Conservation (phyloP, 2,113 vertebrate genomes). For the Alexandromys fortis region DNA sequence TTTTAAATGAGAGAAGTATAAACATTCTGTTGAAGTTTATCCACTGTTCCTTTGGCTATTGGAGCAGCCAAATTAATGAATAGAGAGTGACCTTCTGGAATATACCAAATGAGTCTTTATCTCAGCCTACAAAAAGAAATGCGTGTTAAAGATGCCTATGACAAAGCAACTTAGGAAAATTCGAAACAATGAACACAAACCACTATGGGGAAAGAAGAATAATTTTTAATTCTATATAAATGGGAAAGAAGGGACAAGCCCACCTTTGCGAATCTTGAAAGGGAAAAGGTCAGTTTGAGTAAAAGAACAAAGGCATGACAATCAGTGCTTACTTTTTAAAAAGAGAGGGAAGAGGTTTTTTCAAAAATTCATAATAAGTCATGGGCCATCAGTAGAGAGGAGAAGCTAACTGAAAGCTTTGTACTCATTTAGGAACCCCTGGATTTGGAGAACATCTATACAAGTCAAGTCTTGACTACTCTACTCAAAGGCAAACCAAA, state of each 20-base stretch:
- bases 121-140: not conserved
- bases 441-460: not conserved
- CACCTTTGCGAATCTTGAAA: not conserved
- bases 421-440: not conserved
- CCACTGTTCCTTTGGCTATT: not conserved
- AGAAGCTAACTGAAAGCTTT: not conserved
- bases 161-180: not conserved
- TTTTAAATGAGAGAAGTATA: slow-evolving; percentile 19
- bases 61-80: slow-evolving; percentile 4
- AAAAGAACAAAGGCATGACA: not conserved
- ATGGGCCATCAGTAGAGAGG: not conserved
- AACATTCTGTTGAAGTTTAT: slow-evolving; percentile 25
- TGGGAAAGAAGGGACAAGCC: not conserved
- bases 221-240: not conserved
- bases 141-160: not conserved
- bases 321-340: not conserved
- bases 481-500: not conserved
- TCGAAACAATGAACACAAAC: not conserved
- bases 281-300: not conserved
- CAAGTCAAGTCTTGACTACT: not conserved
- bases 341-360: not conserved
- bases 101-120: not conserved
- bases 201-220: not conserved
- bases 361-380: not conserved
- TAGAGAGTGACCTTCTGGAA: slow-evolving; percentile 11